Base-by-base conservation (phyloP, 2,113 vertebrate species). In the Oncorhynchus gorbuscha region DNA sequence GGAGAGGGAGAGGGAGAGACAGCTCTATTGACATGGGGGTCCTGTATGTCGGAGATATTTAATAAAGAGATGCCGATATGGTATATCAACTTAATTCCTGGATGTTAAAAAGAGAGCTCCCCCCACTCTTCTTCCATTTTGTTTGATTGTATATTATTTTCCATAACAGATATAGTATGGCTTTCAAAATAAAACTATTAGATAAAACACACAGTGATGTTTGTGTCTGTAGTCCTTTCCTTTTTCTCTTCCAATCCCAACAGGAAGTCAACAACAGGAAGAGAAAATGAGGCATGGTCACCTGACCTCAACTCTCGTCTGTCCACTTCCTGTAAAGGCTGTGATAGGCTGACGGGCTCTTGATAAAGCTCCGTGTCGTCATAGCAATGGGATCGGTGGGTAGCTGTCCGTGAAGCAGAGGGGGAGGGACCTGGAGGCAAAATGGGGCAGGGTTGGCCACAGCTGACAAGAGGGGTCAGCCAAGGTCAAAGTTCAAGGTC, bases 161-260 rank as follows among this genome's bases (percentile, higher is more conserved):
- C 90, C 87, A 93, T 93, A 93, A 93, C 90, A 94, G 93, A 93
- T 91, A 93, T 92, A 93, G 88, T 94, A 94, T 94, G 93, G 93
- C 93, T 94, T 94, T 91, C 82, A 93, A 94, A 93, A 93, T 92
- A 93, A 94, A 45, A 94, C 90, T 93, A 93, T 91, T 92, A 39
- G 39, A 39, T 39, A 92, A 89, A 93, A 94, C 91, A 93, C 93
- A 94, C 93, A 94, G 93, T 94, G 93, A 94, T 94, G 92, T 92
- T 93, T 90, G 91, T 89, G 90, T 92, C 89, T 84, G 89, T 91
- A 91, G 90, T 84, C 91, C 88, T 90, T 84, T 11, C 8, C 39
- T 90, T 90, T 45, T 45, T 11, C 8, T 11, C 39, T 77, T 82
- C 84, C 87, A 89, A 85, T 90, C 89, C 35, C 35, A 55, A 55